Evolutionary conservation across 1,140 invertebrate species (phyloP), one percentile per base, ranked within the genome.

Genomic region (Tribolium castaneum): DNA sequence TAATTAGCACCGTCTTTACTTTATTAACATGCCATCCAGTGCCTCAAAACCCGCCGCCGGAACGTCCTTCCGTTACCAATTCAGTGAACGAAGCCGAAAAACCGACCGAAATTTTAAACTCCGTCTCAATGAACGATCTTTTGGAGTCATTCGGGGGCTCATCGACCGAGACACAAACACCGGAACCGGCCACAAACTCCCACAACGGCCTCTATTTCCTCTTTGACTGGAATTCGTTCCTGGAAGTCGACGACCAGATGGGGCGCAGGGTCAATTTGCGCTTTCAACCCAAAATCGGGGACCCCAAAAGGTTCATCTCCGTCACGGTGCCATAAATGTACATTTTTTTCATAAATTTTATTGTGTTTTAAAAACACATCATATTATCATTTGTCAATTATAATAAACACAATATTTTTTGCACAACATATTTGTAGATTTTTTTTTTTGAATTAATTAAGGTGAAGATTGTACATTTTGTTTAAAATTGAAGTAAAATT

Each of bases 211-310:
- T 95, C 49, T 95, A 95, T 82, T 95, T 94, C 86, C 89, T 95
- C 70, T 87, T 95, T 0, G 94, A 95, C 82, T 95, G 94, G 94
- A 95, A 95, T 82, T 91, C 92, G 12, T 95, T 95, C 82, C 86
- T 95, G 3, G 93, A 94, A 84, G 93, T 95, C 1, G 94, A 94
- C 14, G 88, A 90, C 66, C 92, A 94, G n/a, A 91, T 90, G 49
- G 91, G 91, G 22, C 91, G 90, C 50, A 92, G 92, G 86, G 91
- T 95, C 1, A 92, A 94, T 82, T 89, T 95, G 78, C 89, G 92
- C 80, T 93, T 95, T 80, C 89, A 92, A 71, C 94, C 94, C 0
- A 94, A 94, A 88, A 89, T 92, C 35, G 94, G 94, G 0, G 93
- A 95, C 86, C 92, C 92, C 66, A 89, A 91, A 62, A 90, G 92